Evolutionary conservation across 1,140 invertebrate genomes (phyloP), one percentile per base, ranked within the genome.

Genomic region (Globodera rostochiensis): DNA sequence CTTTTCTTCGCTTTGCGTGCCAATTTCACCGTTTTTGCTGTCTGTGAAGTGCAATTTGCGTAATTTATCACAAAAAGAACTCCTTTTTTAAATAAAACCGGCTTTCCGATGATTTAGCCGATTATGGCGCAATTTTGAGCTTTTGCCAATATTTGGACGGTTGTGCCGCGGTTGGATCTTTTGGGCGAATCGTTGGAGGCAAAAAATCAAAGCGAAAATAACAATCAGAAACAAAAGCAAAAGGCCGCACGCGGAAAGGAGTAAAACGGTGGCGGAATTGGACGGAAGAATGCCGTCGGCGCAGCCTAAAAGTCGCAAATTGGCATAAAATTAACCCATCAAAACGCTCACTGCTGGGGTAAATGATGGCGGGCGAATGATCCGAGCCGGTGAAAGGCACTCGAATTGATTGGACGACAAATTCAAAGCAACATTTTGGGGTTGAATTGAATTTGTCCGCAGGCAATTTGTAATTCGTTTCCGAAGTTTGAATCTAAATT

Each of bases 351-450:
- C 69, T 45, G 36, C 0, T 36, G 1, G 69, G 69, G 36, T 53
- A 86, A 21, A 53, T 21, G 25, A 87, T 49, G 0, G 77, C 50
- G 11, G 69, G 6, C 9, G 83, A 84, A 11, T 77, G 85, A 46
- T 47, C 50, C 5, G 83, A 84, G 49, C 60, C 70, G 57, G 47
- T 19, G 73, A 86, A 84, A 57, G 84, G 83, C 21, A 81, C 49
- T 46, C 85, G 85, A 6, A 86, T 47, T 8, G 80, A 74, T 25
- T 83, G 81, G 45, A 84, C 79, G 25, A 71, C 70, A 46, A 84
- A 84, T 46, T 84, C 71, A 46, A 79, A 57, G 19, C 73, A 47
- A 46, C 70, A 73, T 9, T 57, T 53, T 80, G 78, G 11, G 36
- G 25, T n/a, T 15, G 8, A n/a, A 9, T 50, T 19, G 3, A 79